Base-by-base conservation (phyloP, 1,140 invertebrate species). In the Meloidogyne chitwoodi region DNA sequence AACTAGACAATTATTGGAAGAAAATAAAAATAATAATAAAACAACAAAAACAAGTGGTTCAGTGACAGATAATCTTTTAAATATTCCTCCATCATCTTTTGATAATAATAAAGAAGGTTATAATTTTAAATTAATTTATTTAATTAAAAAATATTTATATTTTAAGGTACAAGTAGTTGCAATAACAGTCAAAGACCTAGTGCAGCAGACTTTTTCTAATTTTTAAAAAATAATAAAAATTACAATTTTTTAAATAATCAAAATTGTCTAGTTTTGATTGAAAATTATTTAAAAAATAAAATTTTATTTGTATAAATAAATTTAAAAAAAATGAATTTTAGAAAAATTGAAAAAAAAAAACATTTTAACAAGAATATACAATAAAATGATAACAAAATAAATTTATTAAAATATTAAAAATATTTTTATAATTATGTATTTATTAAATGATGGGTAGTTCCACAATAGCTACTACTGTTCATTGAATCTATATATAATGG, bases 11-110 rank as follows among this genome's bases (percentile, higher is more conserved):
- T 41, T 64, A 34, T n/a, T n/a, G n/a, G n/a, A n/a, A n/a, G n/a
- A n/a, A n/a, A n/a, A n/a, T n/a, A n/a, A n/a, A n/a, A 29, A 61
- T 63, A 64, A n/a, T 26, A 19, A n/a, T 11, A 16, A 61, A 56
- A 26, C 41, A 16, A n/a, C 76, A 14, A 68, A 34, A 64, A 41
- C 26, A 44, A 76, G 26, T 38, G 24, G 38, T 12, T 78, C 63
- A 26, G 34, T 78, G 26, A 78, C 77, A 24, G 77, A 78, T 64
- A 78, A 78, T 31, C 67, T 78, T 19, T 65, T 78, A 22, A 68
- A 72, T 63, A 38, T 77, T 67, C 76, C 76, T 11, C 74, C 76
- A 24, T 38, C 74, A 24, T 31, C 56, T 10, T 44, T 56, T n/a
- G 26, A 22, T 10, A 77, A 61, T n/a, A n/a, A 24, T 44, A 74